Evolutionary conservation across 2,113 vertebrate species (phyloP), one percentile per base, ranked within the genome.

Genomic region (Clupea harengus): DNA sequence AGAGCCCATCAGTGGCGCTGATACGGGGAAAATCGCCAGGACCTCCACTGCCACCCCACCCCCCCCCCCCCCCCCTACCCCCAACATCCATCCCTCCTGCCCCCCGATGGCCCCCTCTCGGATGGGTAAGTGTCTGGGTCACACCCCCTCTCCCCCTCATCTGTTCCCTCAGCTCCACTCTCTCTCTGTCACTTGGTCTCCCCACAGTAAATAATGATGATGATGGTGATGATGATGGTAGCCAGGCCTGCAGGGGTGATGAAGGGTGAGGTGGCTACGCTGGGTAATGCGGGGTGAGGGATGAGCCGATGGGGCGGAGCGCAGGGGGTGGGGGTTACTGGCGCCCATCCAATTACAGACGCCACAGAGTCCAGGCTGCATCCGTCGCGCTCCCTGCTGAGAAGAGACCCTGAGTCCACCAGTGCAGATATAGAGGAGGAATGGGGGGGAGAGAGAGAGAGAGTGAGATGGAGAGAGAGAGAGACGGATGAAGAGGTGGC

Each of bases 1-100:
- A 86, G 83, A 89, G 86, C n/a, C 83, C 85, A 87, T 89, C 88
- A 89, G 80, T 50, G 52, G 45, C 57, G 18, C 81, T 86, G 81
- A 88, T 83, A 80, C 80, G 80, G 67, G 46, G 83, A 84, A 86
- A 89, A 85, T 83, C 87, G 50, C 46, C 78, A 85, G 84, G 50
- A 32, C 78, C 72, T 52, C 50, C 7, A 32, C n/a, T 2, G 25
- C 64, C 64, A 39, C 45, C 5, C 22, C 83, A 47, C 60, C 50
- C 13, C 47, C 57, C 18, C 20, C 3, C 57, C 2, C 20, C 20
- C 60, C 22, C 25, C 7, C 57, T 6, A 10, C 7, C 25, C 7
- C 7, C 1, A 13, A 13, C 25, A 25, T 10, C 8, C n/a, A 32
- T 10, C n/a, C 22, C n/a, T 13, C 22, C 4, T 6, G n/a, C 54